These are phyloP conservation scores for Dasyornis broadbenti DNA, from an alignment of 2,113 vertebrate genomes.

Conservation along the genomic window DNA sequence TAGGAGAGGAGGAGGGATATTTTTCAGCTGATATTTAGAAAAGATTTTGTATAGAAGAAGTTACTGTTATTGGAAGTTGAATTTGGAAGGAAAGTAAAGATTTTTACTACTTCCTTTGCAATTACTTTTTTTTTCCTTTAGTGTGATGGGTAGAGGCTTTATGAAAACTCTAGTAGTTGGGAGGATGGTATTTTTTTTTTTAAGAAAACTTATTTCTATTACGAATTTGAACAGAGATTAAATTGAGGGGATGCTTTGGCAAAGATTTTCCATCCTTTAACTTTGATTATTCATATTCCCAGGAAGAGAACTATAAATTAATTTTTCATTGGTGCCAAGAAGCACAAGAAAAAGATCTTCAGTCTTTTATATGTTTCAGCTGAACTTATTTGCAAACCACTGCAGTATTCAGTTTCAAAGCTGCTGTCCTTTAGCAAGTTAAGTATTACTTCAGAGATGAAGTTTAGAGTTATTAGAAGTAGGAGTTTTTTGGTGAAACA, in stretches of 20 bases:
- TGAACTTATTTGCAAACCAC: not conserved
- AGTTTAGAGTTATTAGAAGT: not conserved
- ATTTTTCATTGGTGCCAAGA: not conserved
- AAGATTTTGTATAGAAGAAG: not conserved
- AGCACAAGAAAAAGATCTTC: not conserved
- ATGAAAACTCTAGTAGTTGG: not conserved
- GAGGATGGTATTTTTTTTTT: not conserved
- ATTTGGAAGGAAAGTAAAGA: not conserved
- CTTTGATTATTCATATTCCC: not conserved
- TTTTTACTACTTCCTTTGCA: not conserved
- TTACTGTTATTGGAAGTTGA: not conserved
- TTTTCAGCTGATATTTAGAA: not conserved
- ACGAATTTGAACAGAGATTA: not conserved
- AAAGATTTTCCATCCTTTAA: not conserved
- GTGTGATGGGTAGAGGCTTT: not conserved
- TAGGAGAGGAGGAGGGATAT: not conserved
- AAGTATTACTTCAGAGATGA: not conserved
- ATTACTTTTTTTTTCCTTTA: not conserved
- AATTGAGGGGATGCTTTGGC: not conserved
- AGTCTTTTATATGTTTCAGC: not conserved
- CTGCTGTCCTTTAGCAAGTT: not conserved
- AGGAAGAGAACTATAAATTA: not conserved
- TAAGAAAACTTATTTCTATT: not conserved
- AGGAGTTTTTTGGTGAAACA: not conserved
- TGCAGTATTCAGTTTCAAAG: not conserved